A percentile compares a stretch with the other conserved stretches of the same genome.
Conservation (phyloP, 1,140 invertebrate species). For the Drosophila busckii region DNA sequence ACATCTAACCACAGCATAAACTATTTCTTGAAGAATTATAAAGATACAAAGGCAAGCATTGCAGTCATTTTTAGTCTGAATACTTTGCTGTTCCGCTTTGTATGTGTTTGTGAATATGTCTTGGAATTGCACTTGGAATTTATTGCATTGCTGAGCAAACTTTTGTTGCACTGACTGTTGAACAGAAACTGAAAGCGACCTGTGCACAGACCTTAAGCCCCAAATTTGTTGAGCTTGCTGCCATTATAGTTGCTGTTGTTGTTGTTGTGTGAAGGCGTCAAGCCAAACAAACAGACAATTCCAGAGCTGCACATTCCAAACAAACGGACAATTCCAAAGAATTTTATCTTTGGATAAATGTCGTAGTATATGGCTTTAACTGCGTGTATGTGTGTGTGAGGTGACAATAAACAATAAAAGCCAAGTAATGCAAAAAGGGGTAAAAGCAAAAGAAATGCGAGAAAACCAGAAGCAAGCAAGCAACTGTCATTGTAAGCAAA, state of each 20-base stretch:
- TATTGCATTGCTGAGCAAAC: too few relatives aligned
- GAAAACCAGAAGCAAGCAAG: slow-evolving; percentile 1
- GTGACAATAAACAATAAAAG: slow-evolving; percentile 45
- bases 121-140: too few relatives aligned
- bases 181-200: slow-evolving; percentile 1
- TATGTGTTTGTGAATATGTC: too few relatives aligned
- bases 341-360: not conserved
- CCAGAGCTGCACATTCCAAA: not conserved
- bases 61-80: too few relatives aligned
- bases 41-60: too few relatives aligned
- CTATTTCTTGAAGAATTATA: too few relatives aligned
- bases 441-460: slow-evolving; percentile 16
- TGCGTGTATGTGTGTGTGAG: slow-evolving; percentile 1
- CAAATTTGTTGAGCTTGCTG: slow-evolving; percentile 10
- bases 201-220: slow-evolving; percentile 19
- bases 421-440: slow-evolving; percentile 34
- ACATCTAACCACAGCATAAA: too few relatives aligned
- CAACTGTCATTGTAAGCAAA: slow-evolving; percentile 12
- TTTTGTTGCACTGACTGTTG: not conserved
- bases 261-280: too few relatives aligned
- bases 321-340: slow-evolving; percentile 1
- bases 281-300: slow-evolving; percentile 23
- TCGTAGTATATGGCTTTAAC: not conserved
- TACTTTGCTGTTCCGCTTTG: too few relatives aligned
- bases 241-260: not conserved